Evolutionary conservation across 2,113 vertebrate species (phyloP).

Genomic region (Amazona guildingii): DNA sequence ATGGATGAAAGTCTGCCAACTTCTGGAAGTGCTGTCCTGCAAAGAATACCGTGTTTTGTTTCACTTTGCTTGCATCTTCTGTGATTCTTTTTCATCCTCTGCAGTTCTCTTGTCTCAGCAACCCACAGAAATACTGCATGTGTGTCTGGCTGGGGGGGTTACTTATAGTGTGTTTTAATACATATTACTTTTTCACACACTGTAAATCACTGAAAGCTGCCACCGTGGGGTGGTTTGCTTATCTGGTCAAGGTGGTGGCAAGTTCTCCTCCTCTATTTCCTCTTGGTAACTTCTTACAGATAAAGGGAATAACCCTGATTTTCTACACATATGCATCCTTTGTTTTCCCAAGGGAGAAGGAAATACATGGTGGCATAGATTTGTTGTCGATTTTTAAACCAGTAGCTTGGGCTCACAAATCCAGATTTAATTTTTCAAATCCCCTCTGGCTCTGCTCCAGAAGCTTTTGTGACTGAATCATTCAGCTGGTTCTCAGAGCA

Average conservation of each 20-base stretch:
- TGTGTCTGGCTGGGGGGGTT: rapidly evolving
- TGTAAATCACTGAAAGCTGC: conserved; percentile 11
- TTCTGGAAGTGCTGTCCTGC: neutral
- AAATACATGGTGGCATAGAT: neutral
- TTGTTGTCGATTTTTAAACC: conserved; percentile 25
- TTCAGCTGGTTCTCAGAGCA: neutral
- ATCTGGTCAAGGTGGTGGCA: neutral
- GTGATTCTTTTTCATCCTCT: neutral
- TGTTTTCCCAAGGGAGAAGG: conserved; percentile 2
- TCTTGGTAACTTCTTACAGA: neutral
- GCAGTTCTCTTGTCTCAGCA: neutral
- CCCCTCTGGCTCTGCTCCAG: conserved; percentile 1
- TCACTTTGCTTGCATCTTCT: neutral
- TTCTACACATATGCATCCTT: neutral
- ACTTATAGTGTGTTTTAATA: neutral
- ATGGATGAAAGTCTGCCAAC: neutral
- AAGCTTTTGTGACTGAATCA: neutral
- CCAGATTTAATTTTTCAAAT: conserved; percentile 61
- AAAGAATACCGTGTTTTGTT: neutral
- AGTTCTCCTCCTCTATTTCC: neutral
- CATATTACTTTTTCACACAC: neutral
- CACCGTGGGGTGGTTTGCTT: neutral
- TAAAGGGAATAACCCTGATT: neutral
- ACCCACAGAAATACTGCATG: neutral
- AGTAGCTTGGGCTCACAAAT: neutral